phyloP scores from a whole-genome alignment of 2,113 vertebrate species.

The Lepidothrix coronata region DNA sequence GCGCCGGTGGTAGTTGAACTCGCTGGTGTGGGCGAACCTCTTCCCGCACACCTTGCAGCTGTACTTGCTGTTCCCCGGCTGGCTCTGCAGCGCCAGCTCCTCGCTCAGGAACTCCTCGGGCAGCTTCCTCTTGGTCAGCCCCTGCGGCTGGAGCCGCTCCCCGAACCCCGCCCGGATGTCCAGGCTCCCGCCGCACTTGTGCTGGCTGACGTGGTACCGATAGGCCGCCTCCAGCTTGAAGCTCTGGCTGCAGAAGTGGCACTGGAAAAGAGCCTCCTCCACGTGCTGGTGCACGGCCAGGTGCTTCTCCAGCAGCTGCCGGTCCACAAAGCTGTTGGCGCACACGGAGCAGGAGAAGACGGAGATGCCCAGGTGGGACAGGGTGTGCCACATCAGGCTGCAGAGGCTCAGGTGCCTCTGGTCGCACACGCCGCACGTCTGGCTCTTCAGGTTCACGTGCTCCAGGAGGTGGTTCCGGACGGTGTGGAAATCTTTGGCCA shows the following conservation, averaged over 20 bases:
- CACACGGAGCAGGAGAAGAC: constrained; percentile 91
- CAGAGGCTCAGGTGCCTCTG: constrained; percentile 86
- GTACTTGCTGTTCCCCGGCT: constrained; percentile 86
- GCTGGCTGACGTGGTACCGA: constrained; percentile 88
- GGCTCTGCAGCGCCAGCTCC: constrained; percentile 59
- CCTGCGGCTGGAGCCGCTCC: constrained; percentile 40
- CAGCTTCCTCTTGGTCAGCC: constrained; percentile 75
- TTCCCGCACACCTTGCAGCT: constrained; percentile 95
- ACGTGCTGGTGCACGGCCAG: constrained; percentile 82
- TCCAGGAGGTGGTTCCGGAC: constrained; percentile 86
- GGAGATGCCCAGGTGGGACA: constrained; percentile 85
- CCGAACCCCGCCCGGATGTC: constrained; percentile 56
- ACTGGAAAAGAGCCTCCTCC: constrained; percentile 79
- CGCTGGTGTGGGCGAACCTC: constrained; percentile 93
- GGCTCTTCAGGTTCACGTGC: constrained; percentile 85
- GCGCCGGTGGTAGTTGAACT: constrained; percentile 96
- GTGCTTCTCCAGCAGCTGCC: constrained; percentile 87
- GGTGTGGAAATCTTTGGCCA: constrained; percentile 88
- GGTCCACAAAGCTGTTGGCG: constrained; percentile 87
- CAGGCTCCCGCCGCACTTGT: constrained; percentile 79
- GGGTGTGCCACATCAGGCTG: constrained; percentile 90
- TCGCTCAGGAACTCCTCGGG: constrained; percentile 68
- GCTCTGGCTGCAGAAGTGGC: constrained; percentile 78
- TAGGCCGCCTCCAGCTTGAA: constrained; percentile 82
- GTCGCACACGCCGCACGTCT: constrained; percentile 86